A percentile compares a stretch with the other conserved stretches of the same genome.
Conservation (phyloP, 2,888 invertebrate genomes). For the Antheraea yamamai region DNA sequence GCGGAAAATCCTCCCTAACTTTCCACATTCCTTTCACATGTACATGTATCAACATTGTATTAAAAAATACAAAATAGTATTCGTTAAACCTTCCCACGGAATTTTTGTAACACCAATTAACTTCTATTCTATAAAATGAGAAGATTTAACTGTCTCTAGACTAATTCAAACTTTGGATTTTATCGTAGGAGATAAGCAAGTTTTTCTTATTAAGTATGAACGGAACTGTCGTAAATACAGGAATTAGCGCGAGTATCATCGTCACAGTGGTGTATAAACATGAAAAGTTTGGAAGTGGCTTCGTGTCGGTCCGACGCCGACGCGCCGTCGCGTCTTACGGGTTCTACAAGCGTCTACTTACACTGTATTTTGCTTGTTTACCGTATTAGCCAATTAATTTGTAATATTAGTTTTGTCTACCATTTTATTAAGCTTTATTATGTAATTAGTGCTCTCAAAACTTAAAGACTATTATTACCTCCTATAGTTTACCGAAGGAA, state of each 20-base stretch:
- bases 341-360: background rate
- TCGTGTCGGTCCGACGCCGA: conserved; percentile 18
- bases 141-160: conserved; percentile 36
- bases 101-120: conserved; percentile 41
- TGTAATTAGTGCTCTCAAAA: background rate
- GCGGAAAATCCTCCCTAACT: background rate
- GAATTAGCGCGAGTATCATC: conserved; percentile 71
- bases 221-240: conserved; percentile 70
- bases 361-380: background rate
- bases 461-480: background rate
- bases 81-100: conserved; percentile 32
- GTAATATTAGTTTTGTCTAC: background rate
- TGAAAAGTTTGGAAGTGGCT: conserved; percentile 65
- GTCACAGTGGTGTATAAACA: conserved; percentile 65
- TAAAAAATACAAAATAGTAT: background rate
- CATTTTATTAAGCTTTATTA: background rate
- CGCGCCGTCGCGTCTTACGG: background rate
- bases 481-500: background rate
- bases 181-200: conserved; percentile 59
- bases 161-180: conserved; percentile 53
- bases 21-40: background rate
- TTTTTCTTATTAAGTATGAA: conserved; percentile 69
- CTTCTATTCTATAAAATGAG: conserved; percentile 34
- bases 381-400: conserved; percentile 5
- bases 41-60: background rate